Conservation (phyloP, 2,113 vertebrate genomes). For the Centropristis striata region DNA sequence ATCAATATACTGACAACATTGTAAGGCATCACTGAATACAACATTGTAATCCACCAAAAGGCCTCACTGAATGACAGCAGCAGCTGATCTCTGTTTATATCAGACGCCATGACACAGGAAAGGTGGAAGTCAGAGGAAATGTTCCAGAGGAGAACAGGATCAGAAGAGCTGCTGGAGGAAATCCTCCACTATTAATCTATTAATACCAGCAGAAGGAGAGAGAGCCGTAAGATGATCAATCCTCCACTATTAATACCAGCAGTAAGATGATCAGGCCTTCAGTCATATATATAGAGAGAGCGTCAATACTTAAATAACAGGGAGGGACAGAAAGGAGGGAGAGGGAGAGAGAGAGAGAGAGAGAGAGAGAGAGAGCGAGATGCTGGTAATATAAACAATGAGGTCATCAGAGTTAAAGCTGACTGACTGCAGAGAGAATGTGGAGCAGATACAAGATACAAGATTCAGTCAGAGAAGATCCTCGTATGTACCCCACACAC, state of each 20-base stretch:
- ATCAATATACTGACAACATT: no score
- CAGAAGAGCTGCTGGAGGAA: conserved; percentile 73
- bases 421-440: conserved; percentile 43
- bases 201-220: conserved; percentile 69
- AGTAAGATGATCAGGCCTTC: conserved; percentile 67
- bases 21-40: no score
- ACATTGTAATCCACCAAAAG: background rate
- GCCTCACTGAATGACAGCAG: background rate
- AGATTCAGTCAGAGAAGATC: background rate
- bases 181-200: conserved; percentile 66
- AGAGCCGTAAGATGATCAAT: conserved; percentile 73
- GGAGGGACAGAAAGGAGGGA: conserved; percentile 16
- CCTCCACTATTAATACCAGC: conserved; percentile 49
- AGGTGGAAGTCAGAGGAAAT: conserved; percentile 6
- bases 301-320: conserved; percentile 30
- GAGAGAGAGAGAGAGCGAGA: conserved; percentile 26
- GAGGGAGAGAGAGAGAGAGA: conserved; percentile 18
- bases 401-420: conserved; percentile 60
- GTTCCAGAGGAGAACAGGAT: conserved; percentile 35
- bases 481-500: background rate
- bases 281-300: conserved; percentile 32
- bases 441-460: no score
- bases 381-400: conserved; percentile 44
- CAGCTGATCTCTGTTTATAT: conserved; percentile 11
- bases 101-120: conserved; percentile 16